Conservation (phyloP, 1,140 invertebrate genomes). For the Amphibalanus amphitrite region DNA sequence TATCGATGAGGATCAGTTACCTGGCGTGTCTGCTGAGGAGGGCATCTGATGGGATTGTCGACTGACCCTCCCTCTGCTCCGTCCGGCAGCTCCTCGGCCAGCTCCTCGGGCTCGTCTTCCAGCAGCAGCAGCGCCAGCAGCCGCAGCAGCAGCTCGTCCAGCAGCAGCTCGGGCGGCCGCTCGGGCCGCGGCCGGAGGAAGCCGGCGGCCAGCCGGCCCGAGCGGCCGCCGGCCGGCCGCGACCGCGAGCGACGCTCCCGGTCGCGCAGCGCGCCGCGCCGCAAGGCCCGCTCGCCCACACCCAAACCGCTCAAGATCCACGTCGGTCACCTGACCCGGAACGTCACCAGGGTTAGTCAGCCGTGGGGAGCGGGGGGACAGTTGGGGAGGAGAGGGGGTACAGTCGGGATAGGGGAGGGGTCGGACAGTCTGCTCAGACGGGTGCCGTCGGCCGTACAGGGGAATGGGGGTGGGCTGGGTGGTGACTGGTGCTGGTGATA, state of each 20-base stretch:
- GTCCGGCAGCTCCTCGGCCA: not conserved
- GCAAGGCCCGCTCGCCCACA: constrained; percentile 60
- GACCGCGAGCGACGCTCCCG: not conserved
- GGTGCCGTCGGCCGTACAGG: too few species aligned
- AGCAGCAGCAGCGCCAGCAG: not conserved
- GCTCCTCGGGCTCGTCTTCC: not conserved
- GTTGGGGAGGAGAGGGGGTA: too few species aligned
- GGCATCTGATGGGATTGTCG: too few species aligned
- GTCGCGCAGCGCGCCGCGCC: constrained; percentile 22
- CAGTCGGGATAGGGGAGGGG: too few species aligned
- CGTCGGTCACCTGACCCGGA: constrained; percentile 74
- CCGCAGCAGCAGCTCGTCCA: not conserved
- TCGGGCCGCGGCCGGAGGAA: not conserved
- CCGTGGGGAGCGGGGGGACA: too few species aligned
- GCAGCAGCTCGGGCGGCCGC: not conserved
- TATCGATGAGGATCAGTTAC: too few species aligned
- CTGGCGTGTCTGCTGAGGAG: too few species aligned
- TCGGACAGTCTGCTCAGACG: too few species aligned
- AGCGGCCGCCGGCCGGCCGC: not conserved
- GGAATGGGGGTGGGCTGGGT: too few species aligned
- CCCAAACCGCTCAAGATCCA: constrained; percentile 79
- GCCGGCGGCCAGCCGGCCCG: not conserved
- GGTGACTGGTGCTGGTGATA: too few species aligned
- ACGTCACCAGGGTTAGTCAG: constrained; percentile 56
- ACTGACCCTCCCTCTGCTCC: too few species aligned